These are phyloP conservation scores for Lynx canadensis DNA, from an alignment of 2,113 vertebrate genomes.

Conservation along the genomic window DNA sequence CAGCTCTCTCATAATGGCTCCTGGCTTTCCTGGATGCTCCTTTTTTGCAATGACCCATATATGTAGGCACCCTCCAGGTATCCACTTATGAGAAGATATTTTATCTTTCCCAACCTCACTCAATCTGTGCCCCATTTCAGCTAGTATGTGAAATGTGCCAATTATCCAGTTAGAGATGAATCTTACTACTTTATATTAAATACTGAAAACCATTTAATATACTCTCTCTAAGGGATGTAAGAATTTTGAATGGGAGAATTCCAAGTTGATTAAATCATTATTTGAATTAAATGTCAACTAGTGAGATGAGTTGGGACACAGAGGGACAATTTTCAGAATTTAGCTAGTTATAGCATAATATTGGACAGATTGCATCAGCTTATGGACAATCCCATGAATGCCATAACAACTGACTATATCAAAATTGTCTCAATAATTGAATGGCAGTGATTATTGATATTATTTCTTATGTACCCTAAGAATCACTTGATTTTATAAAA, in stretches of 20 bases:
- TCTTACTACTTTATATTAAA: constrained; percentile 10
- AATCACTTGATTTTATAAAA: neutral
- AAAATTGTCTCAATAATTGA: neutral
- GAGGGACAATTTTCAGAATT: neutral
- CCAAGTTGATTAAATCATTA: neutral
- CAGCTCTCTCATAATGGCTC: neutral
- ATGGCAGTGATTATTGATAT: neutral
- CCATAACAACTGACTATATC: neutral
- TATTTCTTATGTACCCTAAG: neutral
- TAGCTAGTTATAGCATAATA: neutral
- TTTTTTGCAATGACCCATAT: neutral
- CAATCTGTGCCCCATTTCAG: neutral
- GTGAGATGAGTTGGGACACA: neutral
- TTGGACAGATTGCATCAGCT: neutral
- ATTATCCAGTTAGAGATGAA: neutral
- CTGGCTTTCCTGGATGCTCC: neutral
- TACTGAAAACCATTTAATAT: neutral
- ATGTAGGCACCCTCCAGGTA: neutral
- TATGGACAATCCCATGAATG: neutral
- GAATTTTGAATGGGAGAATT: constrained; percentile 25
- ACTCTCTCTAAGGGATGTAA: neutral
- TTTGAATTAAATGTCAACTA: neutral
- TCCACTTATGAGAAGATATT: neutral
- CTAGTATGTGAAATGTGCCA: neutral
- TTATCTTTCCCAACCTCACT: constrained; percentile 12